Conservation (phyloP, 2,888 invertebrate species). For the Norana najaformis region DNA sequence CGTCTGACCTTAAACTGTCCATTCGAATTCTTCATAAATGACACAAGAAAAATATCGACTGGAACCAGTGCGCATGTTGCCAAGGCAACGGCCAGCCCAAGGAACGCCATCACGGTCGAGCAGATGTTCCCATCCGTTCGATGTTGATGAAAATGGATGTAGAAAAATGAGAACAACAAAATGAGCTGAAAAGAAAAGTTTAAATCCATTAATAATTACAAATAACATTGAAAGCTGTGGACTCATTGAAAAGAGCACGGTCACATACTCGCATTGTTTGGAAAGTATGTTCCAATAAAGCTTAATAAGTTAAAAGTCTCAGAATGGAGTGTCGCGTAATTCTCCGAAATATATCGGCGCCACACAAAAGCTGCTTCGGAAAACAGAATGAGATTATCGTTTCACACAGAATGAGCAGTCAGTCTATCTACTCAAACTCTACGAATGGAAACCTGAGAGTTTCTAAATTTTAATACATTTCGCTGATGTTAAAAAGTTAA, state of each 20-base stretch:
- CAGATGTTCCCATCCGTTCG: conserved; percentile 57
- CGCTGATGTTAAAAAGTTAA: no score
- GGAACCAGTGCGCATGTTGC: conserved; percentile 58
- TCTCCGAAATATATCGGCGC: neutral
- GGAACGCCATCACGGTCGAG: conserved; percentile 52
- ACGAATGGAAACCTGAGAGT: neutral
- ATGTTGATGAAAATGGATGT: conserved; percentile 59
- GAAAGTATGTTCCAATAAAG: neutral
- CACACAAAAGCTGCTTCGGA: neutral
- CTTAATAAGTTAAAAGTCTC: neutral
- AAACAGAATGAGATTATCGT: neutral
- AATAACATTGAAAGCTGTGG: neutral
- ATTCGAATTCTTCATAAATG: conserved; percentile 62
- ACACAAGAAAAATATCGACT: conserved; percentile 63
- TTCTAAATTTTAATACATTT: neutral
- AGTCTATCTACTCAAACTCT: neutral
- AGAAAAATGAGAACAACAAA: conserved; percentile 58
- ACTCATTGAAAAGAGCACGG: no score
- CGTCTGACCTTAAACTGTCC: conserved; percentile 58
- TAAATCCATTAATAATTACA: neutral
- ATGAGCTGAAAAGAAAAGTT: conserved; percentile 53
- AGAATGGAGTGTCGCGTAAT: neutral
- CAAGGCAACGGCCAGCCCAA: conserved; percentile 54
- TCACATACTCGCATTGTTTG: neutral
- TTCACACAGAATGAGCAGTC: neutral